Evolutionary conservation across 1,140 invertebrate genomes (phyloP), one percentile per base, ranked within the genome.

Genomic region (Marisa cornuarietis): DNA sequence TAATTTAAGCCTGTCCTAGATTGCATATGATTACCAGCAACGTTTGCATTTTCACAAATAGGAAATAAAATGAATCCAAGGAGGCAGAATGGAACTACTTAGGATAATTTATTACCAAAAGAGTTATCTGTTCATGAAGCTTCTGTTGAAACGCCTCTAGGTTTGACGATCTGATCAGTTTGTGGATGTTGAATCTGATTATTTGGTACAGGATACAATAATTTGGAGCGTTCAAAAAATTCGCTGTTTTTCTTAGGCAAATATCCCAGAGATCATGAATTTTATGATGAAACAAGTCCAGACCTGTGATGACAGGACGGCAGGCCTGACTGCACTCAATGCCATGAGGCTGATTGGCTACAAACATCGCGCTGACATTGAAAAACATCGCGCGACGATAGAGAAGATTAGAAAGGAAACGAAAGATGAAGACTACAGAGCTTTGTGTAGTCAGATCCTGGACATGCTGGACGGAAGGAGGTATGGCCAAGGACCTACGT

Each of bases 381-480:
- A 72, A n/a, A 61, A 69, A 26, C 77, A 83, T n/a, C 81, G 76
- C 31, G 18, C 42, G 8, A 66, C 69, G 31, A 75, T 83, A 42
- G 80, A 77, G 65, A 58, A 77, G 49, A 68, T 79, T 24, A 74
- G 24, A 26, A 22, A 79, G 14, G 24, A 51, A 11, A 79, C 71
- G 9, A 72, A 42, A 18, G 58, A 79, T 51, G 54, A 49, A 16
- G 26, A 51, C 42, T 71, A 63, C 31, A 66, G 49, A 13, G 4
- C 26, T 13, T 24, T 75, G 31, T 78, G 61, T 16, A 22, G 31
- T 16, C 22, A 74, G 22, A 63, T 83, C 42, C 9, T 86, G 4
- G 81, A 86, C 69, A 78, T 81, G 54, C 73, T 86, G 69, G 85
- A 86, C 51, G 85, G 85, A 31, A 82, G 80, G 61, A 86, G 81